A percentile compares a stretch with the other conserved stretches of the same genome.
Conservation (phyloP, 2,797 vertebrate species). For the Hippocampus kuda region DNA sequence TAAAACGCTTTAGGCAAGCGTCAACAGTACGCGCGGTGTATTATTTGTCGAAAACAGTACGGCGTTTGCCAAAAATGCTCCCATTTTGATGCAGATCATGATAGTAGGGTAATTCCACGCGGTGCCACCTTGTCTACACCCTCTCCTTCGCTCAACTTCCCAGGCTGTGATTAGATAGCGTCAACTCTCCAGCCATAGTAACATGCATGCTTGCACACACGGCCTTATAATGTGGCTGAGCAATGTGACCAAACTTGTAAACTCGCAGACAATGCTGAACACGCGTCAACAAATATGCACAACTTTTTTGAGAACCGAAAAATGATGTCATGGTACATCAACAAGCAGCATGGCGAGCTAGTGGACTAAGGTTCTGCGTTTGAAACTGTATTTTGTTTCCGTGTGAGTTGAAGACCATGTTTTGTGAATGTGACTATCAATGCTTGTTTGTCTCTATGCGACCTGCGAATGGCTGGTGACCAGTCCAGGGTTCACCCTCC, state of each 20-base stretch:
- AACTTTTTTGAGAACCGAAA: background rate
- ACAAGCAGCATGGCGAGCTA: background rate
- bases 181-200: constrained; percentile 46
- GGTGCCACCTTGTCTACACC: constrained; percentile 55
- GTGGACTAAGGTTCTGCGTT: no score
- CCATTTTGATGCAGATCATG: constrained; percentile 41
- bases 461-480: no score
- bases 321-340: background rate
- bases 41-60: background rate
- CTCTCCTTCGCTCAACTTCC: constrained; percentile 52
- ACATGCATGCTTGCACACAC: constrained; percentile 27
- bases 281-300: constrained; percentile 45
- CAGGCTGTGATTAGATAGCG: constrained; percentile 60
- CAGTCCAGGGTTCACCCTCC: no score
- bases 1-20: constrained; percentile 20
- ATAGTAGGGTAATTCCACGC: constrained; percentile 48
- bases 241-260: constrained; percentile 26
- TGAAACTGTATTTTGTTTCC: no score
- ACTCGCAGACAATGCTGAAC: constrained; percentile 55
- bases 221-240: constrained; percentile 25
- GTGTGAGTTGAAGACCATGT: no score
- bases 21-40: background rate
- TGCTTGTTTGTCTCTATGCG: no score
- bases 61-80: background rate
- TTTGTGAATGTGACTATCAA: no score